Evolutionary conservation across 2,888 invertebrate genomes (phyloP).

Genomic region (Scotopteryx bipunctaria): DNA sequence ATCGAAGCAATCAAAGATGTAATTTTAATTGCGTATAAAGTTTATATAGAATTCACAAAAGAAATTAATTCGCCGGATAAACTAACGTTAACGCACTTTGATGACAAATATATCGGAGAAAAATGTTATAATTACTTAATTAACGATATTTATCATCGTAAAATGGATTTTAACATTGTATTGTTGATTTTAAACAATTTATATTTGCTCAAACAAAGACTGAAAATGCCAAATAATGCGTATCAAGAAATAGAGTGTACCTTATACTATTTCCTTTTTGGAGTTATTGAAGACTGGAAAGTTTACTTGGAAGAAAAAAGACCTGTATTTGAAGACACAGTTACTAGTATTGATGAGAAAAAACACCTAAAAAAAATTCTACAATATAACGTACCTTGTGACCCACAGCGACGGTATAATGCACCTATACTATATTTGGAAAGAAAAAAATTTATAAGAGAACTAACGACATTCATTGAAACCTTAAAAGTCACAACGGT

Average conservation of each 20-base stretch:
- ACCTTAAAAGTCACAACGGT: not conserved
- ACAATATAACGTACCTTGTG: not conserved
- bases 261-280: conserved; percentile 31
- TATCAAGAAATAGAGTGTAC: conserved; percentile 30
- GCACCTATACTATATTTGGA: conserved; percentile 26
- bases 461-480: not conserved
- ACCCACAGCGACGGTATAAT: conserved; percentile 5
- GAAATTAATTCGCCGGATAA: not conserved
- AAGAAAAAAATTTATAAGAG: conserved; percentile 17
- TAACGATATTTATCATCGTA: conserved; percentile 25
- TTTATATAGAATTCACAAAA: conserved; percentile 2
- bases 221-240: conserved; percentile 10
- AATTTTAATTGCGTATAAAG: not conserved
- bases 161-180: conserved; percentile 29
- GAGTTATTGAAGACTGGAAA: conserved; percentile 28
- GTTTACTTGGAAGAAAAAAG: conserved; percentile 11
- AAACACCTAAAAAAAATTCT: not conserved
- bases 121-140: not conserved
- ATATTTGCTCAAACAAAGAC: conserved; percentile 16
- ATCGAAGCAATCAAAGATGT: conserved; percentile 7
- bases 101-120: not conserved
- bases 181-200: conserved; percentile 29
- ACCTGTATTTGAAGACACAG: not conserved
- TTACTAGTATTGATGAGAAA: too few species aligned
- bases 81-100: not conserved